Evolutionary conservation across 2,888 invertebrate species (phyloP).

Genomic region (Rhorus exstirpatorius): DNA sequence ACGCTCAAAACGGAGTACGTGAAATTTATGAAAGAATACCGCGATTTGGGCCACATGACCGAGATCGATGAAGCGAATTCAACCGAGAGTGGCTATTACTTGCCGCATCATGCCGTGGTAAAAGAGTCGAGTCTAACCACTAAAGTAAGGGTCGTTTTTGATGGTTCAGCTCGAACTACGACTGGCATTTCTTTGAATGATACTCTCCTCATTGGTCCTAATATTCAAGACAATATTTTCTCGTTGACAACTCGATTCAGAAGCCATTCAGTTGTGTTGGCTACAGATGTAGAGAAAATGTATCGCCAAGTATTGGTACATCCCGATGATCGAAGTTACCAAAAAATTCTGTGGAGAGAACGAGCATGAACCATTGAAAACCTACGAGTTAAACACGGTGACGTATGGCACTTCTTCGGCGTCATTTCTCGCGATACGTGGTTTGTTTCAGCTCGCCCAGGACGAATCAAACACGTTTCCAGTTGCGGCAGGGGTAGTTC

Average conservation of each 20-base stretch:
- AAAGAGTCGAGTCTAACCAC: constrained; percentile 78
- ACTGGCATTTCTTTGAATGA: constrained; percentile 75
- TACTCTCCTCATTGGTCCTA: constrained; percentile 76
- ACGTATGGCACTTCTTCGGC: background rate
- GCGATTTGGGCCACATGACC: constrained; percentile 13
- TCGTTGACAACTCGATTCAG: constrained; percentile 34
- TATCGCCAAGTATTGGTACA: constrained; percentile 64
- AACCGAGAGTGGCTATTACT: constrained; percentile 10
- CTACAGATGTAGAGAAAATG: constrained; percentile 76
- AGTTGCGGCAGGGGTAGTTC: constrained; percentile 56
- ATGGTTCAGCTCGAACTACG: constrained; percentile 75
- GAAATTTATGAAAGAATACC: constrained; percentile 14
- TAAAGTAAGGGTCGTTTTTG: constrained; percentile 79
- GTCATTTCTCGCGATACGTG: constrained; percentile 60
- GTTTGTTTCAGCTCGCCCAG: constrained; percentile 55
- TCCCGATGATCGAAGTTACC: constrained; percentile 55
- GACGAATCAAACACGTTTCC: constrained; percentile 63
- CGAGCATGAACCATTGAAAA: constrained; percentile 12
- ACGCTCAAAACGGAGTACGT: constrained; percentile 1
- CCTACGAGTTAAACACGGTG: constrained; percentile 40
- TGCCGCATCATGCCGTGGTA: constrained; percentile 78
- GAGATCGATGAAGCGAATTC: background rate
- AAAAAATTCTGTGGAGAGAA: constrained; percentile 75
- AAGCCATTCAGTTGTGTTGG: constrained; percentile 35
- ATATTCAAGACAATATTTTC: constrained; percentile 74